phyloP scores from a whole-genome alignment of 2,113 vertebrate species.

The Triplophysa siluroides region DNA sequence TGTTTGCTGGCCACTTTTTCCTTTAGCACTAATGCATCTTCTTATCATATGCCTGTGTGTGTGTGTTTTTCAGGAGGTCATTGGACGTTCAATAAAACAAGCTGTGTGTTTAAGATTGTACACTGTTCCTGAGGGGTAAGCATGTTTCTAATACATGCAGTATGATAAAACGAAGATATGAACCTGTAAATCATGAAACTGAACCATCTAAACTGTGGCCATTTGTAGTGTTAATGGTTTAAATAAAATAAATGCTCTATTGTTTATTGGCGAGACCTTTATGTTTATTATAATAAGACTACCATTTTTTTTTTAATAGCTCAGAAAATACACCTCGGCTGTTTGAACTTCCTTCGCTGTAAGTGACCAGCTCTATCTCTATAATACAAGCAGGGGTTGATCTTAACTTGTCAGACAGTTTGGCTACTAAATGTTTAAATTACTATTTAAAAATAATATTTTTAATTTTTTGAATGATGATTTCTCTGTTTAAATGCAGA shows the following conservation, averaged over 20 bases:
- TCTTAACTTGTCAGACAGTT: no score
- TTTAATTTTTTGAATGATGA: not conserved
- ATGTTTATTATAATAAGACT: no score
- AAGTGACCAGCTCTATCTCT: constrained; percentile 65
- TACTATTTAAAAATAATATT: not conserved
- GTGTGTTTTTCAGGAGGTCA: constrained; percentile 69
- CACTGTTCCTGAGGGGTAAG: constrained; percentile 80
- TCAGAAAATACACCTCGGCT: constrained; percentile 79
- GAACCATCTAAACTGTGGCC: no score
- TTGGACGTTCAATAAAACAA: constrained; percentile 88
- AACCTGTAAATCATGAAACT: no score
- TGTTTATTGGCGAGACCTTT: no score
- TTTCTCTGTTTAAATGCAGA: constrained; percentile 65
- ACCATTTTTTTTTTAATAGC: constrained; percentile 68
- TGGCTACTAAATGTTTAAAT: no score
- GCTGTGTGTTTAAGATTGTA: constrained; percentile 84
- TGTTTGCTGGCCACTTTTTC: not conserved
- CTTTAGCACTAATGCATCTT: constrained; percentile 11
- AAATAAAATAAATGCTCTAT: no score
- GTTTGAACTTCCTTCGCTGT: constrained; percentile 91
- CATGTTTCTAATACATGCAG: not conserved
- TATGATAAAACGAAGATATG: not conserved
- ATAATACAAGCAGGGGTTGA: not conserved
- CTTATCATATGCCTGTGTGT: constrained; percentile 2
- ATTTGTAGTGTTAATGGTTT: no score